Percentiles rank a stretch among this genome's conserved stretches.
These are phyloP conservation scores for Temnothorax nylanderi DNA, from an alignment of 1,140 invertebrate genomes.

Conservation along the genomic window DNA sequence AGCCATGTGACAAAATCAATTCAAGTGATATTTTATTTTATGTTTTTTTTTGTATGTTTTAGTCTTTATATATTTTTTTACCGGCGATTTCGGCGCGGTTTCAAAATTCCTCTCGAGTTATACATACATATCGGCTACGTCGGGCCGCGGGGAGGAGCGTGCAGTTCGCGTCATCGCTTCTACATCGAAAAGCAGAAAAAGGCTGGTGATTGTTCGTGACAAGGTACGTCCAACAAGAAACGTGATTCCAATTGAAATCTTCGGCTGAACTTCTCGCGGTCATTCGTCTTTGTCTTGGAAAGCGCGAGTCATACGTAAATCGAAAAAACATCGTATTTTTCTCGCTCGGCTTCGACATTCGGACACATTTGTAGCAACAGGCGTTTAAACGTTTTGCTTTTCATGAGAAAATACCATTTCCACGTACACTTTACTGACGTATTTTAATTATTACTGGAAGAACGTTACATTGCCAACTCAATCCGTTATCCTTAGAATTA, in stretches of 20 bases:
- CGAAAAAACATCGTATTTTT: conserved; percentile 46
- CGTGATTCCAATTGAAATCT: conserved; percentile 72
- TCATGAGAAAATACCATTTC: conserved; percentile 3
- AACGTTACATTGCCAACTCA: not conserved
- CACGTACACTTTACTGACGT: not conserved
- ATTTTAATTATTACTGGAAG: conserved; percentile 25
- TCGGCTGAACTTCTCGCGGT: conserved; percentile 60
- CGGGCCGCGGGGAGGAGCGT: not conserved
- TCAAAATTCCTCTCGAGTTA: conserved; percentile 66
- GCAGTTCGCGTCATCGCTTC: conserved; percentile 36
- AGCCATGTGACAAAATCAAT: conserved; percentile 79
- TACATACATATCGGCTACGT: not conserved
- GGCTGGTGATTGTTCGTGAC: conserved; percentile 57
- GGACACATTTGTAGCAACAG: conserved; percentile 34
- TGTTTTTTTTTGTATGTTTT: conserved; percentile 70
- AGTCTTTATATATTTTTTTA: conserved; percentile 62
- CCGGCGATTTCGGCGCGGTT: conserved; percentile 50
- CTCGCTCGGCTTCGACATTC: not conserved
- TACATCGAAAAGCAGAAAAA: conserved; percentile 2
- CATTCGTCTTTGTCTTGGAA: conserved; percentile 68
- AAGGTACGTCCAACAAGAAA: conserved; percentile 66
- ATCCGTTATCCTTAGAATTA: not conserved
- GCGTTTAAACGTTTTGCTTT: conserved; percentile 41
- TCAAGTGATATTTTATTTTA: conserved; percentile 76
- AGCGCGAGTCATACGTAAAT: conserved; percentile 65